phyloP scores from a whole-genome alignment of 2,113 vertebrate genomes.

The Pongo abelii region DNA sequence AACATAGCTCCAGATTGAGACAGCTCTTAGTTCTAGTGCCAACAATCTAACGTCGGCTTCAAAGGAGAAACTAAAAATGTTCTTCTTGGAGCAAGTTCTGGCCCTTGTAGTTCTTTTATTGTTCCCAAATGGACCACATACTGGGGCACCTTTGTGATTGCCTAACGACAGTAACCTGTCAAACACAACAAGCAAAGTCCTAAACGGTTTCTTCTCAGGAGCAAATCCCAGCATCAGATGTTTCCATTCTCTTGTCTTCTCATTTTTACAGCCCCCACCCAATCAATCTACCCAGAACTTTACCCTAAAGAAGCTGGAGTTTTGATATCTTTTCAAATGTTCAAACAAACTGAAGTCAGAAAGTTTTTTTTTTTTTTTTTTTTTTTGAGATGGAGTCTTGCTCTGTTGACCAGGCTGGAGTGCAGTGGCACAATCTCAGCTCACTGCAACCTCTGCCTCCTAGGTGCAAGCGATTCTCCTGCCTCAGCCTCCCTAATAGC shows the following conservation, averaged over 20 bases:
- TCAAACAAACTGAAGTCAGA: neutral
- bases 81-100: conserved; percentile 62
- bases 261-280: neutral
- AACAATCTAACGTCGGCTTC: conserved; percentile 58
- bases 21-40: conserved; percentile 60
- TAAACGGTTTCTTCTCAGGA: neutral
- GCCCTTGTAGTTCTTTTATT: conserved; percentile 64
- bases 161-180: conserved; percentile 59
- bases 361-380: too few relatives aligned
- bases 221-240: neutral
- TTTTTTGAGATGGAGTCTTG: too few relatives aligned
- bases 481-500: too few relatives aligned
- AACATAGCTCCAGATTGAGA: conserved; percentile 49
- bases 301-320: neutral
- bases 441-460: too few relatives aligned
- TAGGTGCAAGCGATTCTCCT: too few relatives aligned
- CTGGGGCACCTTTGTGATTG: conserved; percentile 40
- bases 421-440: too few relatives aligned
- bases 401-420: too few relatives aligned
- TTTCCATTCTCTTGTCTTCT: neutral
- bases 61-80: conserved; percentile 66
- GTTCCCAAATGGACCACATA: conserved; percentile 72
- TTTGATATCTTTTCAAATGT: conserved; percentile 46
- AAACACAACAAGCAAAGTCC: conserved; percentile 40
- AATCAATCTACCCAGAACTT: neutral